Base-by-base conservation (phyloP, 2,888 invertebrate genomes). In the Clistopyga incitator region DNA sequence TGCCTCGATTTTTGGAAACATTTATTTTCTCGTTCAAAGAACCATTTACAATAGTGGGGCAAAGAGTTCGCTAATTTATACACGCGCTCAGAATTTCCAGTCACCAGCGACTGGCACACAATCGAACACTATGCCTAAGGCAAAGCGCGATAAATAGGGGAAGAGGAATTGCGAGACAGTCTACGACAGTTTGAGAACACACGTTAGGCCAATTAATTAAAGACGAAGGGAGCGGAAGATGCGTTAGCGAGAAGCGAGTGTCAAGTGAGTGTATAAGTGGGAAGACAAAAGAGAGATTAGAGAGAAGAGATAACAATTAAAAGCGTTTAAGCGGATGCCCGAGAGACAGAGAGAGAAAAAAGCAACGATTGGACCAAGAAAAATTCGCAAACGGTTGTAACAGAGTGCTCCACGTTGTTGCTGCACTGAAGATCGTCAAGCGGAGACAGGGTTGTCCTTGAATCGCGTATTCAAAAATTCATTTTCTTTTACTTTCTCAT, bases 231-330 rank as follows among this genome's bases (percentile, higher is more conserved):
- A 42, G 6, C 42, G 50, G 23, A n/a, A 6, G 11, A 74, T 11
- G 23, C 18, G 18, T 78, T 78, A 71, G 65, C 23, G 18, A 77
- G 34, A 68, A 82, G 50, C 70, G 29, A 54, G 15, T 67, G 50
- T 56, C 67, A 68, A 81, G 56, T 74, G 50, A 71, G 29, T 56
- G 61, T 11, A 65, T 70, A 65, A 65, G 74, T 59, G 77, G 72
- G 45, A 75, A 71, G 81, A 81, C 84, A 75, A 84, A 81, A 81
- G 84, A 81, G 84, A 84, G 78, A 84, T 81, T 78, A 75, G 80
- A 77, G 29, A 34, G 70, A 71, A 79, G 59, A 79, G 45, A 71
- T 67, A 52, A 83, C 71, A 65, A 68, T 82, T 82, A 68, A 59
- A 52, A 82, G 72, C 65, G 59, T 78, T 77, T 76, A 42, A 78